These are phyloP conservation scores for Fulica atra DNA, from an alignment of 2,113 vertebrate genomes.

Conservation along the genomic window DNA sequence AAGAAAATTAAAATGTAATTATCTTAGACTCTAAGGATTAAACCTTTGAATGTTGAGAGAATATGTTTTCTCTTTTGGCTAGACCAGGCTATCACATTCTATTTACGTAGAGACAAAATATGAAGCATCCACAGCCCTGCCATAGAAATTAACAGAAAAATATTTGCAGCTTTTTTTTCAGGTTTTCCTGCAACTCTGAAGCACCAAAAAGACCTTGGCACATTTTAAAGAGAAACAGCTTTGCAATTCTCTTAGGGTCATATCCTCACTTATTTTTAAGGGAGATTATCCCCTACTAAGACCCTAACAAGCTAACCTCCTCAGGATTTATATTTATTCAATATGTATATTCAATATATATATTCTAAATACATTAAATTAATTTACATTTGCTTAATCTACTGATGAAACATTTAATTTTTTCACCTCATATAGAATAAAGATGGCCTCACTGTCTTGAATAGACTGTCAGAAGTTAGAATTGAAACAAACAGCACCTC, in stretches of 20 bases:
- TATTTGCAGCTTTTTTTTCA: neutral
- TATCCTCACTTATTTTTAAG: neutral
- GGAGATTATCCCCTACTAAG: neutral
- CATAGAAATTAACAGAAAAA: neutral
- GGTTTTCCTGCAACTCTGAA: neutral
- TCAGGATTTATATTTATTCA: neutral
- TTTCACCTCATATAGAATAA: neutral
- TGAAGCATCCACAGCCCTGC: accelerated
- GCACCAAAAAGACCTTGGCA: neutral
- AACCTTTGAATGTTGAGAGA: neutral
- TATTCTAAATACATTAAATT: neutral
- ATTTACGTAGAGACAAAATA: neutral
- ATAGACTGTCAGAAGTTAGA: neutral
- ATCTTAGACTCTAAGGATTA: neutral
- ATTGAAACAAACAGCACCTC: neutral
- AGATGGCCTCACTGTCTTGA: neutral
- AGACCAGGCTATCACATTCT: accelerated
- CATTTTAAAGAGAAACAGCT: neutral
- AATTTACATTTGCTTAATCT: neutral
- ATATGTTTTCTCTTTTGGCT: neutral
- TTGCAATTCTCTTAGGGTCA: neutral
- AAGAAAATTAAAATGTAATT: neutral
- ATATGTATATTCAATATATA: neutral
- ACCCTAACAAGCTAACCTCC: neutral
- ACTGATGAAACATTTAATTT: neutral